phyloP scores from a whole-genome alignment of 2,888 invertebrate genomes.

The Aporophyla nigra region DNA sequence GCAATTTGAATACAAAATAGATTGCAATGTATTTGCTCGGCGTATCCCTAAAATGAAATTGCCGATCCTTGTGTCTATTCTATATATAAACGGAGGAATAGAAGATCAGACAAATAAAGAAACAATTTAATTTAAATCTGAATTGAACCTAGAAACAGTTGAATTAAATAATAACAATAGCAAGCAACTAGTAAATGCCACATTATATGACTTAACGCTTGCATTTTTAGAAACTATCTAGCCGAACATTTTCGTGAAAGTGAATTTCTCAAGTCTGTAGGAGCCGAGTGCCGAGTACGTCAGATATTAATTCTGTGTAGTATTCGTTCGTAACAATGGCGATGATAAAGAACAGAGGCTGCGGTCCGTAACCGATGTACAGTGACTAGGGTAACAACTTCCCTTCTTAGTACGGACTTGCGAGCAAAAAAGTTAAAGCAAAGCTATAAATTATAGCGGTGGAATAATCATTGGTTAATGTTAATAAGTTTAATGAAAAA shows the following conservation, averaged over 20 bases:
- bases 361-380: constrained; percentile 76
- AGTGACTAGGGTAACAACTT: constrained; percentile 75
- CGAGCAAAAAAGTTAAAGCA: constrained; percentile 43
- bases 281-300: constrained; percentile 50
- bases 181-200: constrained; percentile 14
- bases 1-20: constrained; percentile 52
- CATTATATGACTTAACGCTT: constrained; percentile 54
- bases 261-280: constrained; percentile 59
- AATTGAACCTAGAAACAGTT: constrained; percentile 12
- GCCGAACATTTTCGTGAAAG: constrained; percentile 61
- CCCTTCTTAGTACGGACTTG: constrained; percentile 67
- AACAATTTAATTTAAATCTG: neutral
- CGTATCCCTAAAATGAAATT: constrained; percentile 36
- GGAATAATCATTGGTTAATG: neutral
- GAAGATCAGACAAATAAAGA: constrained; percentile 1
- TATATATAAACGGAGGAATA: neutral
- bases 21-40: constrained; percentile 15
- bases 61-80: constrained; percentile 10
- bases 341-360: constrained; percentile 71
- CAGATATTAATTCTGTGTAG: constrained; percentile 51
- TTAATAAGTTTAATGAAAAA: constrained; percentile 10
- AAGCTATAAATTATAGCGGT: constrained; percentile 10
- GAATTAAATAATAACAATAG: constrained; percentile 1
- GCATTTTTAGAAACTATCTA: constrained; percentile 57
- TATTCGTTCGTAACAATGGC: constrained; percentile 69